Percentiles rank a stretch among this genome's conserved stretches.
Conservation (phyloP, 2,888 invertebrate species). For the Emmelina monodactyla region DNA sequence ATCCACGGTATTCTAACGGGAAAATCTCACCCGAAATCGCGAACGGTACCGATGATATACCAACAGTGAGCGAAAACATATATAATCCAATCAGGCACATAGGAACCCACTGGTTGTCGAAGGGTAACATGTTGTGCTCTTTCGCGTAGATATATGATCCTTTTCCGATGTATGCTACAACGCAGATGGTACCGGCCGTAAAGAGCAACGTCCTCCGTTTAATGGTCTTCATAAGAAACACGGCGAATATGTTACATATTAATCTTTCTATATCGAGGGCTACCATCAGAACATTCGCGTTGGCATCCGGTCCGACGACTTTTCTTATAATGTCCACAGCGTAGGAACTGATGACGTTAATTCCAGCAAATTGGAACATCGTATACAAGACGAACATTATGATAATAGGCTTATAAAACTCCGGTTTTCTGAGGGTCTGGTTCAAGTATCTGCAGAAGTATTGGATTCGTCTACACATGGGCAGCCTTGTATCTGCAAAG, state of each 20-base stretch:
- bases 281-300: conserved; percentile 70
- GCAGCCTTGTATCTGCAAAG: conserved; percentile 25
- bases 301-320: conserved; percentile 66
- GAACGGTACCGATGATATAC: conserved; percentile 74
- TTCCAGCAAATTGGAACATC: conserved; percentile 73
- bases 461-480: conserved; percentile 23
- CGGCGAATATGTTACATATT: conserved; percentile 67
- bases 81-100: conserved; percentile 59
- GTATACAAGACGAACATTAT: conserved; percentile 70
- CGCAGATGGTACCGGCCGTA: conserved; percentile 65
- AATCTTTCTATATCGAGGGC: conserved; percentile 70
- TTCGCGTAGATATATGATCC: conserved; percentile 47
- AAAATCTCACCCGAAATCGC: conserved; percentile 77
- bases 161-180: conserved; percentile 64
- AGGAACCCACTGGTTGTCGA: conserved; percentile 51
- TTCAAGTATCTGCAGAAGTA: conserved; percentile 29
- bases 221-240: conserved; percentile 66
- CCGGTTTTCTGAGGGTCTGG: conserved; percentile 41
- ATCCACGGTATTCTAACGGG: conserved; percentile 66
- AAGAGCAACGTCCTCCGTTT: conserved; percentile 69
- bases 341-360: conserved; percentile 75
- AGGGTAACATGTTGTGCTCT: conserved; percentile 29
- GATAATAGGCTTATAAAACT: conserved; percentile 67
- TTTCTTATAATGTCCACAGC: conserved; percentile 69
- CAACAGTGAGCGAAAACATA: conserved; percentile 66